phyloP scores from a whole-genome alignment of 2,113 vertebrate species.

The Salminus brasiliensis region DNA sequence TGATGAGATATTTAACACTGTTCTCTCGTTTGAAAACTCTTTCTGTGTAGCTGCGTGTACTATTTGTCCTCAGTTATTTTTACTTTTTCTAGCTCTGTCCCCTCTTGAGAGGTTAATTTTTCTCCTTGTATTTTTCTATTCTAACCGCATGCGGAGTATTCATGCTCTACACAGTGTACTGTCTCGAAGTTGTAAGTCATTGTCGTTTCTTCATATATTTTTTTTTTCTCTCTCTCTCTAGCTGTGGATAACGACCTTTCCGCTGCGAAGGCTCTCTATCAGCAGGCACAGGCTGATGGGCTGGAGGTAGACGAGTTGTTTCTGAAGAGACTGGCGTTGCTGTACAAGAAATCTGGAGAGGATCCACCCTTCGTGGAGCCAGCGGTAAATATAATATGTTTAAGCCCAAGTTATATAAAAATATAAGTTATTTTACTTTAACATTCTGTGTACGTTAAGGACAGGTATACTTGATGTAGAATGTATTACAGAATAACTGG shows the following conservation, averaged over 20 bases:
- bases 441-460: background rate
- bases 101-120: background rate
- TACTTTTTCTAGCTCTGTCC: background rate
- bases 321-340: slow-evolving; percentile 85
- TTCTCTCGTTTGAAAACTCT: background rate
- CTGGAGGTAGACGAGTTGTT: slow-evolving; percentile 73
- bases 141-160: no score
- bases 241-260: slow-evolving; percentile 79
- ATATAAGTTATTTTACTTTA: background rate
- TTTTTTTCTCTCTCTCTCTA: slow-evolving; percentile 53
- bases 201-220: background rate
- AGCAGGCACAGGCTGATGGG: slow-evolving; percentile 76
- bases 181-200: no score
- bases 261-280: slow-evolving; percentile 80
- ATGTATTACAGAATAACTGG: no score
- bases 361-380: slow-evolving; percentile 86
- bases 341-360: slow-evolving; percentile 82
- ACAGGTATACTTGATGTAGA: no score
- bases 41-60: background rate
- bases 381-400: slow-evolving; percentile 84
- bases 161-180: no score
- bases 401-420: no score
- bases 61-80: background rate
- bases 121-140: background rate
- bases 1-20: slow-evolving; percentile 8